These are phyloP conservation scores for Pomacea maculata DNA, from an alignment of 1,140 invertebrate genomes.

Conservation along the genomic window DNA sequence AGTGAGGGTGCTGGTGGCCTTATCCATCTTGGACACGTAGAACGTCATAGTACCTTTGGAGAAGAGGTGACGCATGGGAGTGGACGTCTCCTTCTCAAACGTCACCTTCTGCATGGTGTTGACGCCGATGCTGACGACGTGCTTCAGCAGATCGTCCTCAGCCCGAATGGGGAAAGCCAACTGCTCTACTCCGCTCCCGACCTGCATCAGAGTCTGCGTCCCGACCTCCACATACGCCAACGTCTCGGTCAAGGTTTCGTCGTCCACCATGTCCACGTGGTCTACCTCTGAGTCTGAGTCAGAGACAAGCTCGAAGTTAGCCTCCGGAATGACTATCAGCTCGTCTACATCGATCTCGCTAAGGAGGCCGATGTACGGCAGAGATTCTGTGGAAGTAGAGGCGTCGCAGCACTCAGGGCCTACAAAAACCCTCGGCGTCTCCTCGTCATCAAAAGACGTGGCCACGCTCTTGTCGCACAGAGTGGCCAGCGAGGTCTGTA, in stretches of 20 bases:
- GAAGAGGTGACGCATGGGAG: slow-evolving; percentile 48
- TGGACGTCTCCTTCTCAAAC: slow-evolving; percentile 58
- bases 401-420: slow-evolving; percentile 42
- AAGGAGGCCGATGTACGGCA: slow-evolving; percentile 57
- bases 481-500: slow-evolving; percentile 42
- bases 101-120: slow-evolving; percentile 53
- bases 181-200: not conserved
- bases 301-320: slow-evolving; percentile 46
- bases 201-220: slow-evolving; percentile 44
- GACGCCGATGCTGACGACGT: slow-evolving; percentile 46
- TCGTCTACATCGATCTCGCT: slow-evolving; percentile 60
- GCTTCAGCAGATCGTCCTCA: slow-evolving; percentile 10
- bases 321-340: slow-evolving; percentile 54
- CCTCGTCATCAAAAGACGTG: slow-evolving; percentile 45
- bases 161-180: not conserved
- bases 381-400: slow-evolving; percentile 58
- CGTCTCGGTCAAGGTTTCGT: slow-evolving; percentile 42
- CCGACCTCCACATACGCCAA: slow-evolving; percentile 39
- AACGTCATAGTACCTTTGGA: slow-evolving; percentile 57
- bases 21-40: slow-evolving; percentile 52
- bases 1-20: slow-evolving; percentile 52
- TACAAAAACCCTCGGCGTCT: slow-evolving; percentile 24
- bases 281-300: slow-evolving; percentile 33
- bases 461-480: slow-evolving; percentile 50
- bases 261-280: slow-evolving; percentile 50